Evolutionary conservation across 2,888 invertebrate species (phyloP), one percentile per base, ranked within the genome.

Genomic region (Aleiodes leptofemur): DNA sequence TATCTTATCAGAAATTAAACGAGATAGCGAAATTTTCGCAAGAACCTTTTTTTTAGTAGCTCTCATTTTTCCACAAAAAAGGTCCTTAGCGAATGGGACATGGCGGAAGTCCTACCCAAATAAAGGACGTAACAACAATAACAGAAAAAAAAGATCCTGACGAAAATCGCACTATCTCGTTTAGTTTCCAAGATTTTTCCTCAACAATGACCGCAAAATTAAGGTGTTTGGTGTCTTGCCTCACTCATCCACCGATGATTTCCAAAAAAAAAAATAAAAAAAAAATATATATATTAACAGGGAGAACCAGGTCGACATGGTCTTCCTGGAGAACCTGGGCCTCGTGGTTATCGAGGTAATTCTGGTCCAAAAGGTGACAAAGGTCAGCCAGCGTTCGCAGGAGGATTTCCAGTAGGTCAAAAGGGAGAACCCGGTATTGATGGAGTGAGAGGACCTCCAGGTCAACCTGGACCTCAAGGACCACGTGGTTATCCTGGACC

Each of bases 351-450:
- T 76, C 93, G 93, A 34, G 96, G 96, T 71, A 76, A 87, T 6
- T 86, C 91, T 70, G 96, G 96, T 80, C 88, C 90, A 0, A 94
- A 92, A 85, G 96, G 97, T 81, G 93, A 94, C 13, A 96, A 96
- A 88, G 97, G 97, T 84, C 95, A 96, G 86, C 92, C 95, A 0
- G 96, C 96, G 0, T 93, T 93, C 80, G 93, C 93, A 50, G 94
- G 94, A 76, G 91, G 92, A 29, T 92, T 93, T 81, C 91, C 92
- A 0, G 95, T 95, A 88, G 97, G 97, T 51, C 94, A 96, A 86
- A 96, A 97, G 85, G 97, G 97, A 86, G 96, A 96, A 88, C 94
- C 94, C 4, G 96, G 97, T 68, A 89, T 92, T 53, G 93, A 94
- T 83, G 97, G 97, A 57, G 92, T 92, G 68, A 91, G 91, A 82